phyloP scores from a whole-genome alignment of 1,140 invertebrate genomes.

The Lineus longissimus region DNA sequence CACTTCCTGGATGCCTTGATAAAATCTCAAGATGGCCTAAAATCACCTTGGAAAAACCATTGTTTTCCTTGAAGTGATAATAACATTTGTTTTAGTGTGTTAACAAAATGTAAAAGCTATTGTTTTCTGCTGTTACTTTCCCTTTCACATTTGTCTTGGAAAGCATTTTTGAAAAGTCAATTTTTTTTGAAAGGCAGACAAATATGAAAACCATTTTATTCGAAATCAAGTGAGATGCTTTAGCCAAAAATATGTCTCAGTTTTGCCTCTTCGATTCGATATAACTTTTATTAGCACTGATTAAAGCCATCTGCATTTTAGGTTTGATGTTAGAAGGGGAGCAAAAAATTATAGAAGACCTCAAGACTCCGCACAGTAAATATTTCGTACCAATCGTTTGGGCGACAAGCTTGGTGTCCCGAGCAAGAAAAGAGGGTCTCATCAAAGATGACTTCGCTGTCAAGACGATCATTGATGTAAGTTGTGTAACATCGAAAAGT shows the following conservation, averaged over 20 bases:
- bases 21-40: too few species aligned
- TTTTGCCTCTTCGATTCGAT: too few species aligned
- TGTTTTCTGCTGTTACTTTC: not conserved
- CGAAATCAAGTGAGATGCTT: too few species aligned
- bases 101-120: not conserved
- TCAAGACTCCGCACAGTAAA: slow-evolving; percentile 75
- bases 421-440: slow-evolving; percentile 77
- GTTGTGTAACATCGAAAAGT: not conserved
- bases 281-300: too few species aligned
- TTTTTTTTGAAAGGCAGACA: too few species aligned
- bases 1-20: too few species aligned
- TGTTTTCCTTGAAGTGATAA: too few species aligned
- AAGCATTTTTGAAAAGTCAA: too few species aligned
- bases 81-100: too few species aligned
- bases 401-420: slow-evolving; percentile 84
- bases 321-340: slow-evolving; percentile 86
- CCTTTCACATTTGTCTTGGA: not conserved
- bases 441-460: slow-evolving; percentile 90
- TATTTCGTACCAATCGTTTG: slow-evolving; percentile 94
- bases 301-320: slow-evolving; percentile 30
- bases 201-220: too few species aligned
- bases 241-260: too few species aligned
- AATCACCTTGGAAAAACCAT: too few species aligned
- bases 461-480: slow-evolving; percentile 83
- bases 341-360: slow-evolving; percentile 65